Evolutionary conservation across 2,888 invertebrate species (phyloP), one percentile per base, ranked within the genome.

Genomic region (Penaeus monodon): DNA sequence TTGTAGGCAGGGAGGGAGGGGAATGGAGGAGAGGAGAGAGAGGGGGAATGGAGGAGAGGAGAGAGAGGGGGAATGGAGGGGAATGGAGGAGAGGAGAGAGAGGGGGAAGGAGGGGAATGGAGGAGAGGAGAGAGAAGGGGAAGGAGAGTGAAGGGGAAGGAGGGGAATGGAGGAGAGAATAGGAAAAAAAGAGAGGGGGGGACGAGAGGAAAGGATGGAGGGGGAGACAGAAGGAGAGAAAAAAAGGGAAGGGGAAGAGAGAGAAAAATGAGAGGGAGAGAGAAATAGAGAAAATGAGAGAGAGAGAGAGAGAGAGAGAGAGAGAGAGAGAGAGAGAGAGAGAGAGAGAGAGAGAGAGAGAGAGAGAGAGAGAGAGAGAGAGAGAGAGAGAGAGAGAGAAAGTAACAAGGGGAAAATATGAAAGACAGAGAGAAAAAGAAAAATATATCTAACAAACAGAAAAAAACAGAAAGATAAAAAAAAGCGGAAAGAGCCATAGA

Each of bases 381-480:
- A 17, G 44, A n/a, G 12, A 38, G 12, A n/a, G n/a, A 33, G 74
- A 33, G 38, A 76, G 76, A 44, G 24, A 76, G 76, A 44, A 22
- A 76, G 33, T n/a, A n/a, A 44, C 20, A 33, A 17, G 38, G 17
- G n/a, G 14, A 29, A 33, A 14, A 12, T 20, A n/a, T 44, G 38
- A 17, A 6, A n/a, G 12, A 38, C 10, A n/a, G n/a, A 33, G 74
- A 33, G 38, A 76, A 49, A 44, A 22, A 76, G 76, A 44, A 22
- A 76, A 44, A n/a, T 0, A 27, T 3, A 17, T 49, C 27, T 2
- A 27, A 76, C 49, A 49, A 29, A 77, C 38, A 49, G 27, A 73
- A 33, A 27, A 12, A 76, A 49, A 76, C 14, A 44, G n/a, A 76
- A 49, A 76, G 76, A 76, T n/a, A 76, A 49, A 76, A 22, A 38